phyloP scores from a whole-genome alignment of 2,113 vertebrate species.

The Xyliphius kryptos region DNA sequence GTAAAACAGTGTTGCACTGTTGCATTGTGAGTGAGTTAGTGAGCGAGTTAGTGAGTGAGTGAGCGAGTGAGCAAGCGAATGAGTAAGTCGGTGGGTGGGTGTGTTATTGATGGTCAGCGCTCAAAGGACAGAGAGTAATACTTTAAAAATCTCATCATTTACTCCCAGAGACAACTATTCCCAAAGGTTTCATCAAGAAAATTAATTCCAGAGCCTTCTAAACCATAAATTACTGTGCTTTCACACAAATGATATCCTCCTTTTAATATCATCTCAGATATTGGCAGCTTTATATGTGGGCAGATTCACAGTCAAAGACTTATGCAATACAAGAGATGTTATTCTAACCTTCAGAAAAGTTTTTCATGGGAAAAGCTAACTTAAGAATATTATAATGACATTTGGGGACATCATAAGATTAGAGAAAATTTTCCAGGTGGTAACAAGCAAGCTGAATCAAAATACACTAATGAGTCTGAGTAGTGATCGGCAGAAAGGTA shows the following conservation, averaged over 20 bases:
- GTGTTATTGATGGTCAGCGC: constrained; percentile 45
- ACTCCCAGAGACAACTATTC: constrained; percentile 35
- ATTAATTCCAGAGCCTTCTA: constrained; percentile 41
- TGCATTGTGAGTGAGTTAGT: neutral
- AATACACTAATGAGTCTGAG: neutral
- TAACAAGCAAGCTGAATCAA: constrained; percentile 6
- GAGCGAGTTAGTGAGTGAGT: neutral
- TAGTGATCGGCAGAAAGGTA: neutral
- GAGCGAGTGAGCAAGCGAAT: neutral
- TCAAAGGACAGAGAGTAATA: constrained; percentile 41
- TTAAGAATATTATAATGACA: constrained; percentile 7
- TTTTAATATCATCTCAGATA: constrained; percentile 36
- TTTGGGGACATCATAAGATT: neutral
- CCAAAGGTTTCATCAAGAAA: constrained; percentile 43
- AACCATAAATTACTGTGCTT: constrained; percentile 40
- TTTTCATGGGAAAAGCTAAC: neutral
- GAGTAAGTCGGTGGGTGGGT: neutral
- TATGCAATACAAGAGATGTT: constrained; percentile 12
- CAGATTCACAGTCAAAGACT: constrained; percentile 16
- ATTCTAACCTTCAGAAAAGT: constrained; percentile 32
- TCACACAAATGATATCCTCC: constrained; percentile 37
- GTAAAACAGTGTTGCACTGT: neutral
- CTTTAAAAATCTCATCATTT: constrained; percentile 50
- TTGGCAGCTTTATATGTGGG: constrained; percentile 31
- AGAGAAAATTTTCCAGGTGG: constrained; percentile 3